Evolutionary conservation across 2,113 vertebrate species (phyloP).

Genomic region (Gulo gulo): DNA sequence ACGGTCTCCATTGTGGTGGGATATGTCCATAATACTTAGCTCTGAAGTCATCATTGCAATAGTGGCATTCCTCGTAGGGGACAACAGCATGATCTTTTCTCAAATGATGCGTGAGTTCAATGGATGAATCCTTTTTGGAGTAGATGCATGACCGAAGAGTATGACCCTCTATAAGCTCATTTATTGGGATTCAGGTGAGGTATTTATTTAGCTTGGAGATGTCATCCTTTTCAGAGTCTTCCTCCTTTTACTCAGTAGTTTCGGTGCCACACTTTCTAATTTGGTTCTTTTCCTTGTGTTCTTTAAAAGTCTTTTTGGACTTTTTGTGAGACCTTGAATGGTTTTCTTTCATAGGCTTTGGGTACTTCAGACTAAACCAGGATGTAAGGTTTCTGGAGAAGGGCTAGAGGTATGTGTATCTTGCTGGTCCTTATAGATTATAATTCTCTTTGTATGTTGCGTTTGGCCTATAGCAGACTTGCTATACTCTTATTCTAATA

Average conservation of each 20-base stretch:
- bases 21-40: constrained; percentile 89
- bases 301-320: constrained; percentile 85
- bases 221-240: constrained; percentile 37
- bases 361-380: constrained; percentile 1
- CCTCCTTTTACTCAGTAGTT: background rate
- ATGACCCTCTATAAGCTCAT: constrained; percentile 77
- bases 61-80: constrained; percentile 85
- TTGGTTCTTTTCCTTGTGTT: constrained; percentile 84
- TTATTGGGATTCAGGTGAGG: background rate
- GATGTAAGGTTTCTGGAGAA: constrained; percentile 67
- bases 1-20: constrained; percentile 83
- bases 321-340: constrained; percentile 75
- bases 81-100: constrained; percentile 86
- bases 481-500: background rate
- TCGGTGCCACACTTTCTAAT: constrained; percentile 49
- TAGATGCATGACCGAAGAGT: constrained; percentile 43
- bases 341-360: background rate
- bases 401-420: constrained; percentile 73
- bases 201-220: background rate
- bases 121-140: constrained; percentile 79
- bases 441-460: constrained; percentile 36
- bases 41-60: constrained; percentile 88
- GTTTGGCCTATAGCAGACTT: background rate
- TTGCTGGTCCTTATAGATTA: constrained; percentile 79
- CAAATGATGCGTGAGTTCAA: constrained; percentile 82